Evolutionary conservation across 2,797 vertebrate genomes (phyloP).

Genomic region (Coregonus sp.): DNA sequence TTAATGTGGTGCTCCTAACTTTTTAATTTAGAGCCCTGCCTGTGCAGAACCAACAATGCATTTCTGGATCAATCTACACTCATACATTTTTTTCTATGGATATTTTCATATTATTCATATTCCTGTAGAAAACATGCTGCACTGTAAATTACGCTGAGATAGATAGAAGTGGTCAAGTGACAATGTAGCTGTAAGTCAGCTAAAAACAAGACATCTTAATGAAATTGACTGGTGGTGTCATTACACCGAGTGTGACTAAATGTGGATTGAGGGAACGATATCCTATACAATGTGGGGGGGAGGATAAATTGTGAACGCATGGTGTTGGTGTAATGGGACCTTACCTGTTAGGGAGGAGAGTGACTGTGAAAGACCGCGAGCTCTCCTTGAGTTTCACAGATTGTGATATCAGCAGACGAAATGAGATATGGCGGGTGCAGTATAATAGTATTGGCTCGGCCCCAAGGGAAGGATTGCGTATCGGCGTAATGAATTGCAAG

Average conservation of each 20-base stretch:
- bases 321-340: constrained; percentile 40
- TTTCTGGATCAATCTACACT: too few species aligned
- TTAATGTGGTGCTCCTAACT: too few species aligned
- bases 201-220: neutral
- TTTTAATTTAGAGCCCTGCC: too few species aligned
- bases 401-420: constrained; percentile 48
- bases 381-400: constrained; percentile 56
- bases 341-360: constrained; percentile 33
- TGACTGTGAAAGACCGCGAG: constrained; percentile 28
- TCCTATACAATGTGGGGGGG: neutral
- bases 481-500: constrained; percentile 57
- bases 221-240: neutral
- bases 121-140: neutral
- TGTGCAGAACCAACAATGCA: too few species aligned
- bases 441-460: constrained; percentile 43
- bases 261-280: neutral
- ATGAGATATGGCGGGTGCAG: constrained; percentile 30
- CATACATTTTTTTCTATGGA: too few species aligned
- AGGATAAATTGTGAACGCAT: constrained; percentile 17
- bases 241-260: neutral
- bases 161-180: neutral
- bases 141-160: neutral
- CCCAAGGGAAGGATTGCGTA: constrained; percentile 51
- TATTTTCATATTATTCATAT: neutral
- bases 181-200: neutral